Base-by-base conservation (phyloP, 2,113 vertebrate species). In the Burhinus oedicnemus region DNA sequence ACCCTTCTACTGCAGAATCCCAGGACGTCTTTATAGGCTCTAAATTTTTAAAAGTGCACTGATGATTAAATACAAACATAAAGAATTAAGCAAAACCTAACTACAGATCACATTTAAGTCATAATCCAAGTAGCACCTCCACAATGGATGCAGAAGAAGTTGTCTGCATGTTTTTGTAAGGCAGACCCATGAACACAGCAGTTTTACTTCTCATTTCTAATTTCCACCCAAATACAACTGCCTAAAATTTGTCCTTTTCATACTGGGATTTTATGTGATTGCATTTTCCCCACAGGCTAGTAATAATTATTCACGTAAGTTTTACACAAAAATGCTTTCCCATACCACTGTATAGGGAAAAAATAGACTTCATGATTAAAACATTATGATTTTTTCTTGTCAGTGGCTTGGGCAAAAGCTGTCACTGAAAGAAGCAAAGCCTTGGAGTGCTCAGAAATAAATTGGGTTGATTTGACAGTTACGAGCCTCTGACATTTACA, bases 391-490 rank as follows among this genome's bases (percentile, higher is more conserved):
- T 92, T 91, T 71, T 89, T 91, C 83, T 93, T 87, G 86, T 94
- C 81, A 94, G 61, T 93, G 91, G 95, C 96, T 95, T 79, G 74
- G 91, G 91, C 78, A 92, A 95, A 95, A 95, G 87, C 93, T 97
- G 94, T 95, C 96, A 95, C 51, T 54, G 87, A 87, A 92, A 91
- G 86, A 87, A 85, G 93, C 70, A 94, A 96, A 97, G 89, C 87
- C 88, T 87, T 93, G 70, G 86, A 89, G 89, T 45, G 69, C 75
- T 96, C 84, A 94, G 89, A 96, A 95, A 96, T 89, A 97, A 97
- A 97, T 58, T 94, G 70, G 91, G 89, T 91, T 97, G 96, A 95
- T 93, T 79, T 97, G 96, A 95, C 95, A 97, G 96, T 97, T 95
- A 93, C 65, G 62, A 95, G 93, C 45, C 74, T 95, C 87, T 97